Evolutionary conservation across 2,888 invertebrate species (phyloP).

Genomic region (Agrotis ipsilon): DNA sequence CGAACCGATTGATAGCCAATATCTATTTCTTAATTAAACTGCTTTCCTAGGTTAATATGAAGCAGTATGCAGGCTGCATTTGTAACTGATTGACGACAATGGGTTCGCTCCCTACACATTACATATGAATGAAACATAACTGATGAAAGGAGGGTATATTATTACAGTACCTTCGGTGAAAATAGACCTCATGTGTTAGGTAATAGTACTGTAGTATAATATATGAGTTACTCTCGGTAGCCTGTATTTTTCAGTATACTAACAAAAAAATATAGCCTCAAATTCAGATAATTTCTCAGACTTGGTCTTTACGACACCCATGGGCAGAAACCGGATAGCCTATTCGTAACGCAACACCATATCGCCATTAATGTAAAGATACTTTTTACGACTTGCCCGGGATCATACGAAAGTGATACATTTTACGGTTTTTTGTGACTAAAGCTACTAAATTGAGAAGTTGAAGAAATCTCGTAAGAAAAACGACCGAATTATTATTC

Average conservation of each 20-base stretch:
- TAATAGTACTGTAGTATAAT: no score
- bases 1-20: no score
- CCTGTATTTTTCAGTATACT: not conserved
- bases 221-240: not conserved
- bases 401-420: conserved; percentile 36
- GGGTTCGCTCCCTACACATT: no score
- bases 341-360: conserved; percentile 45
- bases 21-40: no score
- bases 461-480: conserved; percentile 31
- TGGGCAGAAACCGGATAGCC: conserved; percentile 28
- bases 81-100: no score
- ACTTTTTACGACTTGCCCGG: conserved; percentile 40
- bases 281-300: conserved; percentile 9
- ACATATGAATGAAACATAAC: no score
- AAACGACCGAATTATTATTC: conserved; percentile 35
- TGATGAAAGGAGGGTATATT: no score
- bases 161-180: no score
- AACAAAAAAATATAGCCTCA: conserved; percentile 8
- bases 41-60: no score
- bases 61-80: no score
- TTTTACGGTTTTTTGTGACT: conserved; percentile 21
- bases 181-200: no score
- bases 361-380: conserved; percentile 32
- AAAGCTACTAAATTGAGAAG: conserved; percentile 20
- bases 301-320: conserved; percentile 20